phyloP scores from a whole-genome alignment of 2,113 vertebrate species.

The Naja naja region DNA sequence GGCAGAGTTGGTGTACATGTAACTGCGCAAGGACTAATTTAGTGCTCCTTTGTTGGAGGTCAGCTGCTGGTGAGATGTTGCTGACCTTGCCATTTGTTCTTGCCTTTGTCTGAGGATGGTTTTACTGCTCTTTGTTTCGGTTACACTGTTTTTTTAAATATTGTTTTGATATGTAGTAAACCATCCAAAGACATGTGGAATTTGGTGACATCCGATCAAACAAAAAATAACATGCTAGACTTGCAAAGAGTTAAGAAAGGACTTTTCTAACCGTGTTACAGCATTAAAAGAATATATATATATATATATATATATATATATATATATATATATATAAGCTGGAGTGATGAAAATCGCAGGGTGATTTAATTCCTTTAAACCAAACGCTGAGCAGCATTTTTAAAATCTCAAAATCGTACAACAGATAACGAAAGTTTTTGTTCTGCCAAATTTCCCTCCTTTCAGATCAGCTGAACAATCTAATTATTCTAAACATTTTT shows the following conservation, averaged over 20 bases:
- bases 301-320: background rate
- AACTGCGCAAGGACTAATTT: background rate
- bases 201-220: background rate
- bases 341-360: background rate
- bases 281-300: background rate
- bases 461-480: background rate
- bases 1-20: background rate
- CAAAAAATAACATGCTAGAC: background rate
- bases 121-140: background rate
- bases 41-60: background rate
- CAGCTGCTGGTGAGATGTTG: background rate
- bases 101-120: background rate
- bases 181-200: background rate
- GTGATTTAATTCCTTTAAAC: slow-evolving; percentile 18
- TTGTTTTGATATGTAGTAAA: background rate
- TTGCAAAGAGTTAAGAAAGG: background rate
- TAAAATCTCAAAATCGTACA: background rate
- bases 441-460: background rate
- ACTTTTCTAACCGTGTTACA: background rate
- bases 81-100: background rate
- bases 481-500: background rate
- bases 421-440: background rate
- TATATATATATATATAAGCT: background rate
- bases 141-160: background rate
- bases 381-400: background rate